Evolutionary conservation across 2,888 invertebrate genomes (phyloP).

Genomic region (Eledone cirrhosa): DNA sequence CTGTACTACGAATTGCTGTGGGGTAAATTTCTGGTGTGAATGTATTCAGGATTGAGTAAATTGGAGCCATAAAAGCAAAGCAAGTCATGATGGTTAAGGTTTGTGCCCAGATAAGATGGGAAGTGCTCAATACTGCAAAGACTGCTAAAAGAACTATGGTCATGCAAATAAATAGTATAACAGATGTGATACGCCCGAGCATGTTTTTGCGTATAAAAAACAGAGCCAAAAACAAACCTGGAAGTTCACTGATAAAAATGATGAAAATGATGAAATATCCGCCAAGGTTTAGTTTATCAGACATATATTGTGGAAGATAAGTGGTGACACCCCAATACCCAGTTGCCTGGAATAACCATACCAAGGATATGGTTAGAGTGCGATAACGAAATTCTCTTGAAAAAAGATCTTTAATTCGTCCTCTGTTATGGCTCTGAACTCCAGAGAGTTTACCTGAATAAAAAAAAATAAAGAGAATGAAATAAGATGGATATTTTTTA

Average conservation of each 20-base stretch:
- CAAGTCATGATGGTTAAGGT: slow-evolving; percentile 52
- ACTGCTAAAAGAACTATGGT: slow-evolving; percentile 45
- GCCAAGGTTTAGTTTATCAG: slow-evolving; percentile 45
- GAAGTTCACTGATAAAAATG: slow-evolving; percentile 56
- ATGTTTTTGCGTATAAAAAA: slow-evolving; percentile 51
- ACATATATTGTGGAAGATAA: slow-evolving; percentile 57
- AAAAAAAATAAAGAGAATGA: slow-evolving; percentile 10
- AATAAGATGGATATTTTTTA: too few species aligned
- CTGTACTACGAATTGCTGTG: slow-evolving; percentile 51
- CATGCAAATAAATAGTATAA: slow-evolving; percentile 50
- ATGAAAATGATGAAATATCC: slow-evolving; percentile 56
- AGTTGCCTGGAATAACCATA: slow-evolving; percentile 56
- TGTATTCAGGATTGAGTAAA: slow-evolving; percentile 57
- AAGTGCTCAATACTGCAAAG: slow-evolving; percentile 45
- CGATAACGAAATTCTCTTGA: slow-evolving; percentile 38
- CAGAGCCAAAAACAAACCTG: slow-evolving; percentile 55
- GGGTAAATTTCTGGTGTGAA: slow-evolving; percentile 58
- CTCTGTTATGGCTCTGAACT: slow-evolving; percentile 41
- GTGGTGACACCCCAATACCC: slow-evolving; percentile 59
- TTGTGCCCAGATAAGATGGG: slow-evolving; percentile 44
- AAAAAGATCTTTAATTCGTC: slow-evolving; percentile 48
- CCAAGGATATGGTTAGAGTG: slow-evolving; percentile 44
- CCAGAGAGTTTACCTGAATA: slow-evolving; percentile 49
- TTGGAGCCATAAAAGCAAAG: slow-evolving; percentile 58
- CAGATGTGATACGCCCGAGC: slow-evolving; percentile 53